Base-by-base conservation (phyloP, 2,888 invertebrate species). In the Xylocampa areola region DNA sequence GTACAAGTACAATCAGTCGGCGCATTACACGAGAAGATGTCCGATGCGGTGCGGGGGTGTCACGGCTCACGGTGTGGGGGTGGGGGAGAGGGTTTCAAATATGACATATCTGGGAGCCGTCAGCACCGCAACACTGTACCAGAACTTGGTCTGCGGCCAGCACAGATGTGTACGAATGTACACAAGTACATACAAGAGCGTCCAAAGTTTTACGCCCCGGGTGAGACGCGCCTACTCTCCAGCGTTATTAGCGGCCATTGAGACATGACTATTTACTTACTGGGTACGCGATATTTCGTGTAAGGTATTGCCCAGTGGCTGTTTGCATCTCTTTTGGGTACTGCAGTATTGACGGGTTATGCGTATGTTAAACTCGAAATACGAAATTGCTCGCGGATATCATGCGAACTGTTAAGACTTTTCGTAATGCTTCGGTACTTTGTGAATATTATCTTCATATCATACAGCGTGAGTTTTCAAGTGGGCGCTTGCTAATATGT, bases 241-340 rank as follows among this genome's bases (percentile, higher is more conserved):
- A 17, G 55, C 84, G 86, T 91, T 91, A 92, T 91, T 89, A 90
- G 86, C 86, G 88, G 80, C 82, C 82, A 88, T 86, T 85, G 86
- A 86, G 85, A 93, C 93, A 93, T 76, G 91, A 89, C 84, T 92
- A 92, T 91, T 92, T 93, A 92, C 92, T 93, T 90, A 92, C 77
- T 68, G 76, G 70, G 82, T 71, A 76, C 77, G 69, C 68, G 73
- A 72, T 77, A 78, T 77, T 58, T 68, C 80, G 67, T 77, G 79
- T 80, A 71, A 74, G 72, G 81, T 79, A 76, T 77, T 79, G 79
- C 84, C 86, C 81, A 77, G 53, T 77, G 83, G 83, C 80, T 77
- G 65, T 86, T 83, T 69, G 50, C 48, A 63, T 58, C 68, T 73
- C 68, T 77, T 69, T 69, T 51, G 69, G 65, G 55, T 59, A 39